Evolutionary conservation across 2,797 vertebrate genomes (phyloP), one percentile per base, ranked within the genome.

Genomic region (Mus minutoides): DNA sequence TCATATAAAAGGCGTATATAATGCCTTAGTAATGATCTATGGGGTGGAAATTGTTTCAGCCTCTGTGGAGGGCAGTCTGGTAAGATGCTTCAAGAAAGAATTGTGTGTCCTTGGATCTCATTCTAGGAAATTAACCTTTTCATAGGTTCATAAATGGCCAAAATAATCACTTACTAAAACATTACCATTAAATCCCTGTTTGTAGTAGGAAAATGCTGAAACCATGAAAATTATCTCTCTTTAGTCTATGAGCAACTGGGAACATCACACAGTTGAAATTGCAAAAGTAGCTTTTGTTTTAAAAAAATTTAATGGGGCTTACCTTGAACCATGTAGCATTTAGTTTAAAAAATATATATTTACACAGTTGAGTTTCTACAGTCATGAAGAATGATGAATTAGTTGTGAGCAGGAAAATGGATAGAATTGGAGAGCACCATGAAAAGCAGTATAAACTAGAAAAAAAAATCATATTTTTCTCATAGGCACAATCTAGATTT

Each of bases 81-180:
- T 14, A 60, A 67, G 78, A 69, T 14, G 52, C 43, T 96, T 86
- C 31, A 89, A 79, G 89, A 95, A 82, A 79, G 89, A 95, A 82
- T 62, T 80, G 56, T 58, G 22, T 2, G 1, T 83, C 16, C 79
- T 95, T 93, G 56, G 13, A 84, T 89, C 10, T 95, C 10, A 78
- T 49, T 83, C 24, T 60, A 87, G 43, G 13, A 93, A 84, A 56
- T 90, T 84, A 79, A 69, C 3, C 3, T 93, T 90, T 9, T 40
- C 24, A 89, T 54, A 62, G 76, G 19, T 3, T 82, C 64, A 83
- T 49, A 89, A 91, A n/a, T 73, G 52, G 40, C 22, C 79, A 60
- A 91, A 87, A 40, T 94, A 89, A 56, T 56, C 12, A 67, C 34
- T 73, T 67, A 75, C 52, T 67, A 90, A 88, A 95, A 84, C 69